Evolutionary conservation across 2,797 vertebrate species (phyloP).

Genomic region (Gobionotothen gibberifrons): DNA sequence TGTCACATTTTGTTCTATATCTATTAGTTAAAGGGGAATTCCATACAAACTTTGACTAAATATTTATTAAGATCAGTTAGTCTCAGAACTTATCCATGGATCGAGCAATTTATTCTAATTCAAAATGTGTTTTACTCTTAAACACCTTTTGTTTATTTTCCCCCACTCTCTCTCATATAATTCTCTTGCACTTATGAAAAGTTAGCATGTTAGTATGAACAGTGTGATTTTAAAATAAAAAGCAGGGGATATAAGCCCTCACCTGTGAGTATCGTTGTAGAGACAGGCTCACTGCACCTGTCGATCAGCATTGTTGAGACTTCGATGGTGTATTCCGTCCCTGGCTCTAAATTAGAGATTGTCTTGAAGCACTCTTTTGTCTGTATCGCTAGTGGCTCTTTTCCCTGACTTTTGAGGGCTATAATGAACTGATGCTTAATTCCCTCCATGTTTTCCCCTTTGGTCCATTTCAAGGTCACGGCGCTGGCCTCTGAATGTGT

Average conservation of each 20-base stretch:
- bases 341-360: constrained; percentile 33
- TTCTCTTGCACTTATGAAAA: too few relatives aligned
- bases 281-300: constrained; percentile 11
- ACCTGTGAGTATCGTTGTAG: constrained; percentile 39
- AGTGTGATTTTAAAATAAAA: not conserved
- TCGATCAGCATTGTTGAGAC: constrained; percentile 37
- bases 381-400: not conserved
- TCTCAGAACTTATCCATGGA: not conserved
- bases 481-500: constrained; percentile 9
- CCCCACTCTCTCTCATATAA: too few relatives aligned
- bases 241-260: not conserved
- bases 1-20: not conserved
- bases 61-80: not conserved
- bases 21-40: not conserved
- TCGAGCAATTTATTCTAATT: too few relatives aligned
- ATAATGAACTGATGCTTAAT: constrained; percentile 40
- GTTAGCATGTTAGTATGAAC: too few relatives aligned
- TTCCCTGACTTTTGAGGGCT: constrained; percentile 1
- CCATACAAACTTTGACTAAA: not conserved
- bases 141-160: too few relatives aligned
- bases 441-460: constrained; percentile 38
- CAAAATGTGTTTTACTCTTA: too few relatives aligned
- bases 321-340: constrained; percentile 37
- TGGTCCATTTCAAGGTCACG: constrained; percentile 38
- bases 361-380: constrained; percentile 22